These are phyloP conservation scores for Ianthella basta DNA, from an alignment of 37 sponge, comb jelly and placozoan genomes.

Conservation along the genomic window DNA sequence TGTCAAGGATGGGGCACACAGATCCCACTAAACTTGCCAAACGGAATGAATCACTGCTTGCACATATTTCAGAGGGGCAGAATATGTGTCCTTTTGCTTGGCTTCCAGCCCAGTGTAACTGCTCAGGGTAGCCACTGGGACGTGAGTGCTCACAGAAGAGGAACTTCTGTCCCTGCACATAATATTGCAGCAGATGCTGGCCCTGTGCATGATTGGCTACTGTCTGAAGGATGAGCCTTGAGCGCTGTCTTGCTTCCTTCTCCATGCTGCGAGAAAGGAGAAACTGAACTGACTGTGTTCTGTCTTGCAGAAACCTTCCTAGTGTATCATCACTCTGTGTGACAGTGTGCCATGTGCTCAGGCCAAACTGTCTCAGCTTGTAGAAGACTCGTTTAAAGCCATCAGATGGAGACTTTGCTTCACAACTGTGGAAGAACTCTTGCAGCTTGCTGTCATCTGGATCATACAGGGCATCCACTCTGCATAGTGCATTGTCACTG, in stretches of 20 bases:
- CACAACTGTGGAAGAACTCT: constrained; percentile 33
- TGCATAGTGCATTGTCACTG: not conserved
- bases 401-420: constrained; percentile 34
- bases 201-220: not conserved
- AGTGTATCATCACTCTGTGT: not conserved
- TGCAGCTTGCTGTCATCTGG: constrained; percentile 30
- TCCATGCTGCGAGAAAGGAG: not conserved
- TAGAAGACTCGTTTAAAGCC: constrained; percentile 5
- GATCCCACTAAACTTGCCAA: constrained; percentile 28
- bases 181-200: not conserved
- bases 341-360: constrained; percentile 50
- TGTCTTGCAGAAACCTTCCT: not conserved
- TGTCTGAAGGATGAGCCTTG: not conserved
- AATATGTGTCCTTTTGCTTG: not conserved
- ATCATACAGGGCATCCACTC: constrained; percentile 40
- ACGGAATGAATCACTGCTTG: not conserved
- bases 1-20: not conserved
- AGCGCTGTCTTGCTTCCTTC: constrained; percentile 11
- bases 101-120: constrained; percentile 42
- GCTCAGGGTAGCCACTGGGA: constrained; percentile 29
- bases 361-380: constrained; percentile 34
- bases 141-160: not conserved
- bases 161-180: constrained; percentile 18
- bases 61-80: constrained; percentile 26
- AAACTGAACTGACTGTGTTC: constrained; percentile 34